Conservation (phyloP, 2,797 vertebrate species). For the Manis crassicaudata region DNA sequence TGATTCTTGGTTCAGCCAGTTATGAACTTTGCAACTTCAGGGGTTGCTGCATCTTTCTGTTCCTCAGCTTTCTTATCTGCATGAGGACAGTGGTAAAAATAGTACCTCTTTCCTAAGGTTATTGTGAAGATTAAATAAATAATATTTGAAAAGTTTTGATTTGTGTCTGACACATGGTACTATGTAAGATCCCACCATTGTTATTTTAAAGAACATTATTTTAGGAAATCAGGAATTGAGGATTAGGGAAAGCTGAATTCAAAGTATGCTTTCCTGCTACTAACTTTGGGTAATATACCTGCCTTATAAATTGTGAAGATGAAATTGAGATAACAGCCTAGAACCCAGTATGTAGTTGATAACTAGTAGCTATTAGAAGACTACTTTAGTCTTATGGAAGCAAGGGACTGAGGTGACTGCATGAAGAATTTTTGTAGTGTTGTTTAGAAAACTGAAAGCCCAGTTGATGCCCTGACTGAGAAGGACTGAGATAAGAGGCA, state of each 20-base stretch:
- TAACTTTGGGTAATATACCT: neutral
- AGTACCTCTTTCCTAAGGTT: neutral
- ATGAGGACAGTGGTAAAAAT: conserved; percentile 20
- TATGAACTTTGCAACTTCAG: conserved; percentile 1
- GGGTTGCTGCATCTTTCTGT: conserved; percentile 4
- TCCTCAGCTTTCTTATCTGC: conserved; percentile 6
- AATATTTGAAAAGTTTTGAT: neutral
- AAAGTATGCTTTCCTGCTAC: neutral
- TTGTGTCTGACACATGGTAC: neutral
- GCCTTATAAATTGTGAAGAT: neutral
- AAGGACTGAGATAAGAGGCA: neutral
- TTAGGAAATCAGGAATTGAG: neutral
- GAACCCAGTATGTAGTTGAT: neutral
- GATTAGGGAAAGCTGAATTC: conserved; percentile 3
- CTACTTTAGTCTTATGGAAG: neutral
- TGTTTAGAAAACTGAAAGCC: conserved; percentile 17
- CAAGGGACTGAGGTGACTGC: neutral
- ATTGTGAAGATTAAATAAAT: conserved; percentile 35
- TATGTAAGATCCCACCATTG: neutral
- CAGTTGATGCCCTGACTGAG: neutral
- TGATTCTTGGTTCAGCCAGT: neutral
- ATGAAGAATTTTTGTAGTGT: neutral
- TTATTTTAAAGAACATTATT: conserved; percentile 48
- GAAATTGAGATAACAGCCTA: neutral
- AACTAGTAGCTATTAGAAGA: neutral